Evolutionary conservation across 2,113 vertebrate species (phyloP).

Genomic region (Tachysurus fulvidraco): DNA sequence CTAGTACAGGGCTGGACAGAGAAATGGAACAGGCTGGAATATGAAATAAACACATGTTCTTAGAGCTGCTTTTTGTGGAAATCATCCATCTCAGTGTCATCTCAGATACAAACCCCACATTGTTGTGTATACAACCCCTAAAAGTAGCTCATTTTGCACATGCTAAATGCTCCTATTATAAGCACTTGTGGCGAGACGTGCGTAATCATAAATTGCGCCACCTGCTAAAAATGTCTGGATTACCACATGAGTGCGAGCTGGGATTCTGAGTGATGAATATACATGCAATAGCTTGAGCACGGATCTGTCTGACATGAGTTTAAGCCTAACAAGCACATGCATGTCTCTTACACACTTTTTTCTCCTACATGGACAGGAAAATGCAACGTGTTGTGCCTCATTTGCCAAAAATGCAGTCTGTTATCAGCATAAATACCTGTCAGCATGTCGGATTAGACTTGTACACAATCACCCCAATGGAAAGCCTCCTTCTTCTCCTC

Average conservation of each 20-base stretch:
- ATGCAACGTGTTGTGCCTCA: slow-evolving; percentile 14
- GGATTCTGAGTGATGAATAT: slow-evolving; percentile 12
- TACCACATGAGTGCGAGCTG: background rate
- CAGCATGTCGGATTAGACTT: background rate
- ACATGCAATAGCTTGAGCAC: slow-evolving; percentile 10
- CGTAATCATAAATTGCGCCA: slow-evolving; percentile 28
- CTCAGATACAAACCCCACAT: background rate
- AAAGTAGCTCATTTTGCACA: background rate
- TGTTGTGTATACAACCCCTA: background rate
- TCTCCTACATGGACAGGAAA: background rate
- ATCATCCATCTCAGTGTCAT: background rate
- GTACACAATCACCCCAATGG: background rate
- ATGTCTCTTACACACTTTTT: slow-evolving; percentile 9
- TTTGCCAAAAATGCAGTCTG: slow-evolving; percentile 37
- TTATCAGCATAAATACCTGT: slow-evolving; percentile 12
- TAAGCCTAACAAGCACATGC: slow-evolving; percentile 25
- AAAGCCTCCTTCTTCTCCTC: background rate
- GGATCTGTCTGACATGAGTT: slow-evolving; percentile 13
- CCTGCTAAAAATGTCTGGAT: slow-evolving; percentile 25
- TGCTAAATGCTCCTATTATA: background rate
- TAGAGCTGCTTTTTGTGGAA: background rate
- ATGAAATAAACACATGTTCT: slow-evolving; percentile 41
- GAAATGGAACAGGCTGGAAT: slow-evolving; percentile 37
- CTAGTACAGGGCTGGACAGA: slow-evolving; percentile 18
- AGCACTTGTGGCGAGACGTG: slow-evolving; percentile 26